Evolutionary conservation across 1,140 invertebrate genomes (phyloP).

Genomic region (Gonatopus flavifemur): DNA sequence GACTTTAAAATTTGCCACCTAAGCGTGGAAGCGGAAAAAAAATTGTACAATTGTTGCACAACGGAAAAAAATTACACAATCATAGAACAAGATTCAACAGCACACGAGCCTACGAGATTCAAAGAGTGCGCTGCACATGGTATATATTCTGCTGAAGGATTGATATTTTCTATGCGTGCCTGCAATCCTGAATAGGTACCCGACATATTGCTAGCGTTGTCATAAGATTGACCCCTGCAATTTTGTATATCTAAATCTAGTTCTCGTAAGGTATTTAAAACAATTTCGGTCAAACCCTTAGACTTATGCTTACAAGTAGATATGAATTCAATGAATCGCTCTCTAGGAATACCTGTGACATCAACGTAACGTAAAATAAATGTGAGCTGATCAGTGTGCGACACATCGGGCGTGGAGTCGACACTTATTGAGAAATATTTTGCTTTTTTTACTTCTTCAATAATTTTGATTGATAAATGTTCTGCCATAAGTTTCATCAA

Average conservation of each 20-base stretch:
- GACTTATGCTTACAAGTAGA: background rate
- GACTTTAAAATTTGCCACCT: too few relatives aligned
- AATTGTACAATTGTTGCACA: too few relatives aligned
- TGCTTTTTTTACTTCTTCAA: background rate
- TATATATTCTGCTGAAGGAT: constrained; percentile 14
- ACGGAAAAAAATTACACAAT: too few relatives aligned
- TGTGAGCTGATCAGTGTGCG: background rate
- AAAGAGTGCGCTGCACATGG: constrained; percentile 21
- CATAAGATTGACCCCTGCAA: constrained; percentile 36
- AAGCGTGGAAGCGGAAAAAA: too few relatives aligned
- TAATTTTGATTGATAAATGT: background rate
- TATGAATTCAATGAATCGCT: background rate
- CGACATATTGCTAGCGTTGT: constrained; percentile 38
- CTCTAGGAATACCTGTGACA: background rate
- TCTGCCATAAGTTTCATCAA: background rate
- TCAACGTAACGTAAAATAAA: background rate
- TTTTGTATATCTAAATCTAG: constrained; percentile 24
- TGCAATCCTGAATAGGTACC: constrained; percentile 30
- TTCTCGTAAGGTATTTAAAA: constrained; percentile 4
- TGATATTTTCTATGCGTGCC: constrained; percentile 16
- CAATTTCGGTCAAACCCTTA: too few relatives aligned
- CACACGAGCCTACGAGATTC: constrained; percentile 13
- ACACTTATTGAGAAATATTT: background rate
- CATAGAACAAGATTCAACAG: too few relatives aligned
- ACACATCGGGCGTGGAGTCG: background rate